Percentiles rank a stretch among this genome's conserved stretches.
Conservation (phyloP, 2,113 vertebrate species). For the Silurus meridionalis region DNA sequence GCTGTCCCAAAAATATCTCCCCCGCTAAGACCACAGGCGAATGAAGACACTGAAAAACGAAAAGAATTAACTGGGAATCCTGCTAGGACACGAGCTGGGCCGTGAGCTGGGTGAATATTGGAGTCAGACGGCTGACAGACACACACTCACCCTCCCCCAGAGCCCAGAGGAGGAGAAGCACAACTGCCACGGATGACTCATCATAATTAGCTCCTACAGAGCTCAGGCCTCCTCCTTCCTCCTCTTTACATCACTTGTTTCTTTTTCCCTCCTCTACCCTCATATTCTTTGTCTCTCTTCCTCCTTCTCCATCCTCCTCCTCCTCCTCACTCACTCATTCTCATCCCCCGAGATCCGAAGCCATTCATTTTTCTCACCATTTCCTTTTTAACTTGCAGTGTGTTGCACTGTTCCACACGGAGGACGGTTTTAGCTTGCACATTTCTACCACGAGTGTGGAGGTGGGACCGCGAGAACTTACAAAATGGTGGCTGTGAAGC, state of each 20-base stretch:
- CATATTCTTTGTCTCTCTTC: conserved; percentile 15
- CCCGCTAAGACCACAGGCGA: conserved; percentile 19
- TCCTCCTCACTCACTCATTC: conserved; percentile 13
- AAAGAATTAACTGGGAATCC: conserved; percentile 13
- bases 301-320: neutral
- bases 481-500: neutral
- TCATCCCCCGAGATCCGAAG: neutral
- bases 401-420: neutral
- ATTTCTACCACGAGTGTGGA: conserved; percentile 10
- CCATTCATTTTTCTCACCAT: conserved; percentile 11
- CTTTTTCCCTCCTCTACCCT: neutral
- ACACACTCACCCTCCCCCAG: conserved; percentile 28
- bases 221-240: conserved; percentile 23
- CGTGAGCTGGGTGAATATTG: conserved; percentile 35
- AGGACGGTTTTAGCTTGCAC: conserved; percentile 16
- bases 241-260: conserved; percentile 15
- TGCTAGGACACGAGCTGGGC: conserved; percentile 12
- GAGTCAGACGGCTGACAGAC: conserved; percentile 44
- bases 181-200: conserved; percentile 43
- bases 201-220: conserved; percentile 39
- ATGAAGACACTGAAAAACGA: neutral
- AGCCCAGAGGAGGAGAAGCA: conserved; percentile 44
- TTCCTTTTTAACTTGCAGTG: neutral
- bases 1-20: conserved; percentile 29
- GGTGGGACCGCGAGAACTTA: conserved; percentile 13